phyloP scores from a whole-genome alignment of 2,888 invertebrate genomes.

The Pogonocherus hispidulus region DNA sequence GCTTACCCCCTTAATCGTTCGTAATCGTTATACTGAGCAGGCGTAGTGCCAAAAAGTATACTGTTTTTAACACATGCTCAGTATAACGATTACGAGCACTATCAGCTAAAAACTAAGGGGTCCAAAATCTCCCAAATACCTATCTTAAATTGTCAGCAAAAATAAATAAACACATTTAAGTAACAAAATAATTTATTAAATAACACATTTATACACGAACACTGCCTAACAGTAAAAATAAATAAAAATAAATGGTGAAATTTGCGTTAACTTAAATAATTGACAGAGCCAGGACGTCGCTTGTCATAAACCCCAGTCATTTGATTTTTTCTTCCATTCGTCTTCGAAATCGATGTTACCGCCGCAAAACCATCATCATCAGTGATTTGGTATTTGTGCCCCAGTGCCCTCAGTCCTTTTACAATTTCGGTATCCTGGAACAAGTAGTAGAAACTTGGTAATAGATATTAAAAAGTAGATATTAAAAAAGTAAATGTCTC shows the following conservation, averaged over 20 bases:
- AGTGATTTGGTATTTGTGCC: constrained; percentile 70
- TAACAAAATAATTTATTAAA: background rate
- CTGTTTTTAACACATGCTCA: too few relatives aligned
- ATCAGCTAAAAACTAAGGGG: too few relatives aligned
- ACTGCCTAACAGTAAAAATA: background rate
- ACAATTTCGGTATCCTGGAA: constrained; percentile 67
- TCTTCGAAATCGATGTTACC: constrained; percentile 71
- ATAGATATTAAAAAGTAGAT: too few relatives aligned
- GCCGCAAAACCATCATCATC: constrained; percentile 77
- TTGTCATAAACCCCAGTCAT: constrained; percentile 67
- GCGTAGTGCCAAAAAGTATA: too few relatives aligned
- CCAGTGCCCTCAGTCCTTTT: constrained; percentile 68
- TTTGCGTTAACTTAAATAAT: constrained; percentile 55
- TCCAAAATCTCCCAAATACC: too few relatives aligned
- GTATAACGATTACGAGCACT: too few relatives aligned
- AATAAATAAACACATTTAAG: too few relatives aligned
- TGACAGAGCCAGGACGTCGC: constrained; percentile 71
- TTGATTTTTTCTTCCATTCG: constrained; percentile 65
- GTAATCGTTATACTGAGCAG: too few relatives aligned
- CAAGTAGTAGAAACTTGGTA: constrained; percentile 34
- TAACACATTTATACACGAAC: background rate
- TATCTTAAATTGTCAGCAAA: too few relatives aligned
- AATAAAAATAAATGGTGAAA: constrained; percentile 22
- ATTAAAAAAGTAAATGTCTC: too few relatives aligned
- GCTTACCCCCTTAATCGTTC: too few relatives aligned